Conservation (phyloP, 2,113 vertebrate genomes). For the Meles meles region DNA sequence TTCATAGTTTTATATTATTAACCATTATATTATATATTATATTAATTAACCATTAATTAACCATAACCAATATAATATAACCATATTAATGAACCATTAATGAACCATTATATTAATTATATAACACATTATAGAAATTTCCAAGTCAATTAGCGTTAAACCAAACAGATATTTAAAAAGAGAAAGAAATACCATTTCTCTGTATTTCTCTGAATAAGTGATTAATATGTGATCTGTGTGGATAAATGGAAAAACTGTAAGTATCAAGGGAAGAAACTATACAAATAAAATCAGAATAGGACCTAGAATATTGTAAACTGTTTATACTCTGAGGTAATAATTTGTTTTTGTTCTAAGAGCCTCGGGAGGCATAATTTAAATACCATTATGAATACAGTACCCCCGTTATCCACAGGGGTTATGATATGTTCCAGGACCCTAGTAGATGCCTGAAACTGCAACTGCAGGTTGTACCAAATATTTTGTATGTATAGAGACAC, state of each 20-base stretch:
- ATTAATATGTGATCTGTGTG: background rate
- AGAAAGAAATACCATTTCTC: background rate
- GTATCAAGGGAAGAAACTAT: background rate
- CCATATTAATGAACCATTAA: no score
- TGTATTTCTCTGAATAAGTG: slow-evolving; percentile 19
- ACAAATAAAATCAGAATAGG: background rate
- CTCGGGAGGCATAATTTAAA: background rate
- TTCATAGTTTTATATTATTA: background rate
- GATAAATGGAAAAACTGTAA: background rate
- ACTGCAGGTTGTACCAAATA: background rate
- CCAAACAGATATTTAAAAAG: background rate
- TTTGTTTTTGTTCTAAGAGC: background rate
- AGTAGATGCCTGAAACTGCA: background rate
- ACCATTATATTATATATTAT: background rate
- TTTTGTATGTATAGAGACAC: background rate
- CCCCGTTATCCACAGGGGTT: background rate
- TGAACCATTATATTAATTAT: no score
- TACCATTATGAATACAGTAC: background rate
- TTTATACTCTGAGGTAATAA: background rate
- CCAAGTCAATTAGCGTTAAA: background rate
- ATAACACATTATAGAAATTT: background rate
- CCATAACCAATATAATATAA: no score
- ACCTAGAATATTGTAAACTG: background rate
- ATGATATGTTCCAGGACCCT: background rate
- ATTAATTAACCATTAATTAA: no score